Base-by-base conservation (phyloP, 2,888 invertebrate genomes). In the Pristionchus exspectatus region DNA sequence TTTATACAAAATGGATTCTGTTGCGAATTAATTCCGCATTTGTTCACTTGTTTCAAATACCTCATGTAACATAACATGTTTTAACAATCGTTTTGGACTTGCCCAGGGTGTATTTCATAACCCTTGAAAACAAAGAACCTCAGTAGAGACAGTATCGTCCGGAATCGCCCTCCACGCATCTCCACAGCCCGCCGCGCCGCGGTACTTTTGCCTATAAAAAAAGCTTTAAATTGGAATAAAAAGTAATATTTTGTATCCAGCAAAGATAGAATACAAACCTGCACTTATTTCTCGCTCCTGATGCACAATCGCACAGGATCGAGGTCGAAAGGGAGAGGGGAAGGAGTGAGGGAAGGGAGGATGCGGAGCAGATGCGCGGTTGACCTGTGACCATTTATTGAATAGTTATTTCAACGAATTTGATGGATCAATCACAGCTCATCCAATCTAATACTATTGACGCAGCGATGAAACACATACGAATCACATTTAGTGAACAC, bases 221-320 rank as follows among this genome's bases (percentile, higher is more conserved):
- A n/a, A n/a, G n/a, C n/a, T n/a, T n/a, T n/a, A n/a, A n/a, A n/a
- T n/a, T n/a, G n/a, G n/a, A n/a, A n/a, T n/a, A n/a, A n/a, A n/a
- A n/a, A n/a, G n/a, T n/a, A n/a, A n/a, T n/a, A 56, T 56, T 56
- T 18, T 56, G 56, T 18, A 56, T 56, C 18, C 56, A 18, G 56
- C 4, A 56, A 56, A 2, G 18, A 18, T 18, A 2, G 9, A 56
- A 14, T 56, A 56, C 63, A 24, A 2, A 63, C 63, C 86, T 30
- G 38, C 77, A 88, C 59, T 88, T 81, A 2, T 77, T 24, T 7
- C 89, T 24, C 27, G 83, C 89, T 59, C 89, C 89, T 38, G 89
- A 38, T 16, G 89, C 81, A n/a, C 89, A 89, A 44, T 89, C 69
- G 54, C 89, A 89, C 12, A 63, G 83, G 33, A 89, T 69, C 24